A percentile compares a stretch with the other conserved stretches of the same genome.
phyloP scores from a whole-genome alignment of 2,797 vertebrate genomes.

The Chaenodraco wilsoni region DNA sequence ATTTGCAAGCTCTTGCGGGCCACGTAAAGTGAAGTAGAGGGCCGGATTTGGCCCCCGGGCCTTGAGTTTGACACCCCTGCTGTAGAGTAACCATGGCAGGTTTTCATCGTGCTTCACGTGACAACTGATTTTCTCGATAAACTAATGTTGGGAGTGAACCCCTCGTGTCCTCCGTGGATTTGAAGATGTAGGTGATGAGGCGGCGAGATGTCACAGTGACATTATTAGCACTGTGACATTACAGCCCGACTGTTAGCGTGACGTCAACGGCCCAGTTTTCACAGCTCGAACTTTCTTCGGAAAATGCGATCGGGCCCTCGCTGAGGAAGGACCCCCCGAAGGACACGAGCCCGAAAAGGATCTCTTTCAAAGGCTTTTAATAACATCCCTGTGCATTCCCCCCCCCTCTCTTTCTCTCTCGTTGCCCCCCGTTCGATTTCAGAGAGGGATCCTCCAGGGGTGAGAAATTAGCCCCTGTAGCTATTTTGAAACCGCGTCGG shows the following conservation, averaged over 20 bases:
- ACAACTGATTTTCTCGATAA: neutral
- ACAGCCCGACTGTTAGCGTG: neutral
- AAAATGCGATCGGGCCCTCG: conserved; percentile 23
- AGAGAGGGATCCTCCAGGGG: conserved; percentile 26
- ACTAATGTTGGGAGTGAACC: neutral
- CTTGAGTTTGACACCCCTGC: too few relatives aligned
- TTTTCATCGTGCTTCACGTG: neutral
- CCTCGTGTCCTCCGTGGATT: neutral
- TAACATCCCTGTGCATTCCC: conserved; percentile 15
- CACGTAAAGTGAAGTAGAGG: too few relatives aligned
- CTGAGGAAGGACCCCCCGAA: conserved; percentile 4
- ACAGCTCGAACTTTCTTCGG: conserved; percentile 36
- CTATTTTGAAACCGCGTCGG: conserved; percentile 61
- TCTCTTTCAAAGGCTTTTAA: conserved; percentile 49
- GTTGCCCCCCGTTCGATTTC: conserved; percentile 26
- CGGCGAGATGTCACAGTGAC: conserved; percentile 5
- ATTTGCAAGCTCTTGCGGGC: too few relatives aligned
- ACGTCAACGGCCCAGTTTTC: conserved; percentile 50
- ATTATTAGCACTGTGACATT: conserved; percentile 4
- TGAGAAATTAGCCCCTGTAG: conserved; percentile 37
- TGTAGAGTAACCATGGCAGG: too few relatives aligned
- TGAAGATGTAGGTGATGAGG: neutral
- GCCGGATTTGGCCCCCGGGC: too few relatives aligned
- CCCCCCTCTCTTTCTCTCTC: neutral
- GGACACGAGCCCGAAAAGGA: conserved; percentile 30